Evolutionary conservation across 2,888 invertebrate species (phyloP), one percentile per base, ranked within the genome.

Genomic region (Asteroscopus sphinx): DNA sequence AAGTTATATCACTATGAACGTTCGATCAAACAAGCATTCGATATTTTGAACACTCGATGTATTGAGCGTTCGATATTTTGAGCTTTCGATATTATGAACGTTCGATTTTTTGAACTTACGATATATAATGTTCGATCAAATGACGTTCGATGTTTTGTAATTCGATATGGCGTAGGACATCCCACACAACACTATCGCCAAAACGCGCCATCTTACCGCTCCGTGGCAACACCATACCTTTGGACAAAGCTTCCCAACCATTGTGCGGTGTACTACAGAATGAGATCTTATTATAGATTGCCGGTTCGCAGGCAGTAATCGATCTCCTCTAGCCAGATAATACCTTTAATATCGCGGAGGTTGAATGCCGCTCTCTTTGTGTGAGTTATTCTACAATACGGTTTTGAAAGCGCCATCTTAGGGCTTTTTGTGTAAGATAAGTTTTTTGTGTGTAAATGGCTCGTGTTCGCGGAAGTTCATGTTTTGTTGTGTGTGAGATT

Each of bases 211-310:
- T 79, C 61, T 80, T 84, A 81, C 25, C 26, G 53, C 36, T 36
- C 36, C 36, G 16, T 17, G 39, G 40, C 36, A 60, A 67, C 71
- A 64, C 63, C 71, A 68, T 70, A 71, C 75, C 73, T 73, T 66
- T 64, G 73, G 76, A 81, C 80, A 79, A 80, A 81, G 80, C 72
- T 68, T 52, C 67, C 58, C 64, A 32, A 66, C 78, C 76, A 82
- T 81, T 80, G 80, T 81, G 77, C 72, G 75, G 82, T 80, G 73
- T 70, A 79, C 72, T 74, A 74, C 73, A 79, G 75, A 81, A 79
- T 80, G 73, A 84, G 88, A 87, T 87, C 87, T 85, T 85, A 87
- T 87, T 87, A 87, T 84, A 87, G 88, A 87, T 87, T 74, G 76
- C 65, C 60, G 69, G 76, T 70, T 70, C 69, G 69, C 62, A 72